These are phyloP conservation scores for Mustela erminea DNA, from an alignment of 2,797 vertebrate species.

Conservation along the genomic window DNA sequence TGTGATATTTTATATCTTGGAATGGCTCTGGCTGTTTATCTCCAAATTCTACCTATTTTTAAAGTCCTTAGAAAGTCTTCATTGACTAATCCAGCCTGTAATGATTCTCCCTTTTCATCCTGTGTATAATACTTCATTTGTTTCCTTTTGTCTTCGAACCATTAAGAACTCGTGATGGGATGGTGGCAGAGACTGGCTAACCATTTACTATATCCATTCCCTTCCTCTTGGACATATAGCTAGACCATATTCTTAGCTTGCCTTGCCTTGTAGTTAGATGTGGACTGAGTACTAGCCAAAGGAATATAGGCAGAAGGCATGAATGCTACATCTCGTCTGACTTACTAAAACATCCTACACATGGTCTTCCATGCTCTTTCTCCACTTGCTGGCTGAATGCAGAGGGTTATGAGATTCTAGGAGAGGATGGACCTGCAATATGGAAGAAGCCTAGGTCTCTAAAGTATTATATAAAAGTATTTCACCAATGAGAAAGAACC, in stretches of 20 bases:
- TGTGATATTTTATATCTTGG: background rate
- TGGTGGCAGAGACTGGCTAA: background rate
- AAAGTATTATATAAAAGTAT: background rate
- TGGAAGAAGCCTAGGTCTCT: background rate
- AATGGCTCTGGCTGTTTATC: background rate
- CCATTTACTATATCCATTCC: background rate
- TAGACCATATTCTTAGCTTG: background rate
- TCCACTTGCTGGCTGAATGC: background rate
- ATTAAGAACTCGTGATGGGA: background rate
- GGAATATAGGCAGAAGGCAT: background rate
- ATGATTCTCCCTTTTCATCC: background rate
- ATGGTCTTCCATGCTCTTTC: background rate
- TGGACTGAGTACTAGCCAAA: background rate
- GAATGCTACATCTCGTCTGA: background rate
- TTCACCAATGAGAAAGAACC: background rate
- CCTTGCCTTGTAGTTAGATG: background rate
- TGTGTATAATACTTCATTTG: background rate
- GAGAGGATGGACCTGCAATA: background rate
- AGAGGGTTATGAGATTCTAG: background rate
- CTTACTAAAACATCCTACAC: background rate
- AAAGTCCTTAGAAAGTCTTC: constrained; percentile 27
- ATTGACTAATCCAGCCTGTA: background rate
- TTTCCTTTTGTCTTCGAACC: background rate
- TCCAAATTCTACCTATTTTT: background rate
- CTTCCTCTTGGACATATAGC: background rate